Conservation (phyloP, 2,888 invertebrate genomes). For the Troides oblongomaculatus region DNA sequence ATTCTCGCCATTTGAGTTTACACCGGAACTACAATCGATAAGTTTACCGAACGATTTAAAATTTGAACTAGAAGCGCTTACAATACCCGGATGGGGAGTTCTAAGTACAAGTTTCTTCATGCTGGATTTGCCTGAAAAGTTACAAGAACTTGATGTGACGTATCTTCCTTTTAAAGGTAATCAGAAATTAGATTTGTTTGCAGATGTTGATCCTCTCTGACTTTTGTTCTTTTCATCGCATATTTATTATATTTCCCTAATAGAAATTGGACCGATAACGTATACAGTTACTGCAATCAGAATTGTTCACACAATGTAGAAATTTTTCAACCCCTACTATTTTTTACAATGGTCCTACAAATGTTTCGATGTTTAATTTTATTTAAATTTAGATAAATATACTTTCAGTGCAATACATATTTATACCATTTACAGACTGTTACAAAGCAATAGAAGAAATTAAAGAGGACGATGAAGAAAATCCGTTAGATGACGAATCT, state of each 20-base stretch:
- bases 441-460: constrained; percentile 58
- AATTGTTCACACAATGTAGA: too few relatives aligned
- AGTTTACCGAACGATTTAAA: constrained; percentile 60
- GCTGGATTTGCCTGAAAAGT: constrained; percentile 59
- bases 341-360: too few relatives aligned
- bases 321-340: too few relatives aligned
- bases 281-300: too few relatives aligned
- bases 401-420: not conserved
- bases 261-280: too few relatives aligned
- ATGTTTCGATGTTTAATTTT: too few relatives aligned
- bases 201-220: too few relatives aligned
- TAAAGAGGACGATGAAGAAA: constrained; percentile 53
- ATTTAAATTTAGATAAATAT: too few relatives aligned
- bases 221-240: too few relatives aligned
- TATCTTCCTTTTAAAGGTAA: constrained; percentile 62
- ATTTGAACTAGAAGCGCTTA: constrained; percentile 41
- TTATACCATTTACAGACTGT: constrained; percentile 56
- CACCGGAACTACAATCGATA: constrained; percentile 64
- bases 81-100: constrained; percentile 77
- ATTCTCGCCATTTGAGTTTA: constrained; percentile 51
- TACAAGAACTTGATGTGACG: constrained; percentile 70
- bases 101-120: constrained; percentile 57
- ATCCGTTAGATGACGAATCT: constrained; percentile 62
- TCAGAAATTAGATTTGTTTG: not conserved
- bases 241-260: too few relatives aligned